Evolutionary conservation across 2,888 invertebrate species (phyloP), one percentile per base, ranked within the genome.

Genomic region (Bembecia ichneumoniformis): DNA sequence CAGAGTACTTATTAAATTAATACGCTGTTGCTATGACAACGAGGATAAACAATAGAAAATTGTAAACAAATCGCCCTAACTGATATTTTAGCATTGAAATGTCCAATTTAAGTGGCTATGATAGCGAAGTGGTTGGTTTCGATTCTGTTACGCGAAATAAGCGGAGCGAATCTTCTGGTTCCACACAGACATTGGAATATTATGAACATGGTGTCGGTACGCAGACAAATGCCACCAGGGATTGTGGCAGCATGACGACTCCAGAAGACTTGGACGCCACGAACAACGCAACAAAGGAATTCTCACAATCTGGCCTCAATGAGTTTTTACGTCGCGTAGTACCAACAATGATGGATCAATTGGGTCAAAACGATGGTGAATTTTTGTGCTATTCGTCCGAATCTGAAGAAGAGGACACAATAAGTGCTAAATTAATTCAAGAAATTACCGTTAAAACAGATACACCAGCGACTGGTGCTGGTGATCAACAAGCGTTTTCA

Each of bases 311-410:
- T 9, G 78, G 78, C 0, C 59, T 87, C 0, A 82, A 76, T 46
- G 81, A 79, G 36, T 87, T 87, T 54, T 62, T 87, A 0, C 64
- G 71, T 3, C 71, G 61, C 58, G 84, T 86, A 0, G 80, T 83
- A 0, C 86, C 86, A 0, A 58, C 64, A 0, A 69, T 87, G 72
- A 51, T 86, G 49, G 80, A 81, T 3, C 83, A 84, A 35, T 57
- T 87, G 0, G 74, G 80, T 36, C 68, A 75, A 35, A 70, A 62
- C 15, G 75, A 80, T 2, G 57, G 52, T 0, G 77, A 79, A 20
- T 40, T 63, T 1, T 34, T 58, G 0, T 66, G 65, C 50, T 64
- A 71, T 13, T 81, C 82, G 0, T 82, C 83, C 0, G 86, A 86
- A 51, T 79, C 81, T 0, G 86, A 87, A 0, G 82, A 81, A 1